These are phyloP conservation scores for Lathronympha strigana DNA, from an alignment of 2,888 invertebrate genomes.

Conservation along the genomic window DNA sequence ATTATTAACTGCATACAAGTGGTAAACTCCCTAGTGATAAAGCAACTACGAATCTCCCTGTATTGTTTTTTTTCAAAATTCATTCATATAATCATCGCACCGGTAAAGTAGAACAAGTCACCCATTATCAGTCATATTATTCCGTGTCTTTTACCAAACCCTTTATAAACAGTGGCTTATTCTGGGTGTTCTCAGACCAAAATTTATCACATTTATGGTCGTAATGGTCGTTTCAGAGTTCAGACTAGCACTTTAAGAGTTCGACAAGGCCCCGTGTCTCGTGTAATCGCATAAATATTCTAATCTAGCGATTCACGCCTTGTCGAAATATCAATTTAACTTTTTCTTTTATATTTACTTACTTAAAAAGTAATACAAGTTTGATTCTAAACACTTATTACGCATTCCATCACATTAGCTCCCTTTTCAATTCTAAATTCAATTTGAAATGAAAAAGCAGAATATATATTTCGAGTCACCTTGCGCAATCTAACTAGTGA, in stretches of 20 bases:
- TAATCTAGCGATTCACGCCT: not conserved
- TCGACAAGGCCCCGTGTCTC: not conserved
- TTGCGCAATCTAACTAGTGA: constrained; percentile 10
- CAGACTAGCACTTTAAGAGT: not conserved
- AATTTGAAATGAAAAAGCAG: constrained; percentile 2
- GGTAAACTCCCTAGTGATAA: too few relatives aligned
- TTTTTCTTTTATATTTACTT: not conserved
- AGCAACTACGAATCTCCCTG: too few relatives aligned
- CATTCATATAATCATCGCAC: too few relatives aligned
- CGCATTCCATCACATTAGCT: constrained; percentile 16
- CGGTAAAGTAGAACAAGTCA: too few relatives aligned
- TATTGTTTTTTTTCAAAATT: too few relatives aligned
- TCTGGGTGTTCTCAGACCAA: too few relatives aligned
- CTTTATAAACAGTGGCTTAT: too few relatives aligned
- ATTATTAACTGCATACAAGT: too few relatives aligned
- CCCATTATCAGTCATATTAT: too few relatives aligned
- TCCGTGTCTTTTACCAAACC: too few relatives aligned
- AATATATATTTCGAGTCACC: constrained; percentile 24
- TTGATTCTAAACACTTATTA: constrained; percentile 9
- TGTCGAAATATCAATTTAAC: not conserved
- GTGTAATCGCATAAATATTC: not conserved
- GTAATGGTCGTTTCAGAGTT: not conserved
- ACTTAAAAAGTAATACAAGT: not conserved
- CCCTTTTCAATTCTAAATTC: constrained; percentile 4
- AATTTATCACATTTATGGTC: too few relatives aligned